A percentile compares a stretch with the other conserved stretches of the same genome.
Conservation (phyloP, 30 jellyfish, hydroid and myxozoan species). For the Pelagia noctiluca region DNA sequence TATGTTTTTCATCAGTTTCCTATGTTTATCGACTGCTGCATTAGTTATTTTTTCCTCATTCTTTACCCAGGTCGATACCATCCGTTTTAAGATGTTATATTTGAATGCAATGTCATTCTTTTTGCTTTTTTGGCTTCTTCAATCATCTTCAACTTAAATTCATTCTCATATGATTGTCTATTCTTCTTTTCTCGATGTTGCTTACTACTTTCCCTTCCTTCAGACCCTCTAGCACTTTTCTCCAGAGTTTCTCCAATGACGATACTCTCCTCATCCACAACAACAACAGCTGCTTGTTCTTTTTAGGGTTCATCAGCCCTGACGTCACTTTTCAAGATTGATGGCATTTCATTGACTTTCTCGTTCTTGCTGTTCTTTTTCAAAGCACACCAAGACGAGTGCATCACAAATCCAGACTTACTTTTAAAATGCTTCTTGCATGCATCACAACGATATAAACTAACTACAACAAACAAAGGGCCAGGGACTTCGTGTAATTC, state of each 20-base stretch:
- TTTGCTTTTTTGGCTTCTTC: neutral
- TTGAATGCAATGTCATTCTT: slow-evolving; percentile 12
- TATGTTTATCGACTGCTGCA: slow-evolving; percentile 45
- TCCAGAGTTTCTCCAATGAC: slow-evolving; percentile 46
- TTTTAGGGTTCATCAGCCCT: slow-evolving; percentile 37
- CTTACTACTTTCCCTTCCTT: slow-evolving; percentile 22
- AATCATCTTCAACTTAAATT: neutral
- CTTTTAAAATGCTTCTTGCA: slow-evolving; percentile 42
- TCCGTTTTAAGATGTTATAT: slow-evolving; percentile 16
- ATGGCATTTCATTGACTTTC: slow-evolving; percentile 10
- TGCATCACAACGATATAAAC: slow-evolving; percentile 30
- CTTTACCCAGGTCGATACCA: slow-evolving; percentile 45
- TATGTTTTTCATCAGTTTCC: slow-evolving; percentile 28
- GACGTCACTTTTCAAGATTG: slow-evolving; percentile 32
- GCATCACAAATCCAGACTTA: slow-evolving; percentile 40
- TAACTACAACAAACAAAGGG: slow-evolving; percentile 37
- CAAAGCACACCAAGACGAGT: slow-evolving; percentile 53
- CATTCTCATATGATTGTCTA: neutral
- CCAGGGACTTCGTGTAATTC: slow-evolving; percentile 52
- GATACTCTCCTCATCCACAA: slow-evolving; percentile 52
- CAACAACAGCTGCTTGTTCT: slow-evolving; percentile 55
- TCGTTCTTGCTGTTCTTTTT: slow-evolving; percentile 37
- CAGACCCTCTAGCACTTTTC: slow-evolving; percentile 43
- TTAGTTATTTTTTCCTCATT: slow-evolving; percentile 41
- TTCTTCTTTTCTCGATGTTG: neutral